Evolutionary conservation across 2,113 vertebrate genomes (phyloP).

Genomic region (Burhinus bistriatus): DNA sequence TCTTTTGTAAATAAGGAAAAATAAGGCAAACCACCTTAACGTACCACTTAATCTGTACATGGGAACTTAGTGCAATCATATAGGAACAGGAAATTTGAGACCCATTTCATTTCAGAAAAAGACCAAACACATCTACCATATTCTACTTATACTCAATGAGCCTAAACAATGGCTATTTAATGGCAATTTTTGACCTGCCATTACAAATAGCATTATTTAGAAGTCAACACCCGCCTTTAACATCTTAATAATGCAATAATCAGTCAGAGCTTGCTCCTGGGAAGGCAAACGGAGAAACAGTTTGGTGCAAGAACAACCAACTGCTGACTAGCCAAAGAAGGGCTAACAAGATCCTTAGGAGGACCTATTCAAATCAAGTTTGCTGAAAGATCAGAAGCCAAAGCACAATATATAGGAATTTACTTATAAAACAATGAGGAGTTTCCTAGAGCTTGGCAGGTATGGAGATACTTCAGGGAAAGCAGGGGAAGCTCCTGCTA

Average conservation of each 20-base stretch:
- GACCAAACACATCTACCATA: not conserved
- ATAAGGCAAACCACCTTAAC: not conserved
- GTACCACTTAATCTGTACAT: not conserved
- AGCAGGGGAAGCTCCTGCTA: not conserved
- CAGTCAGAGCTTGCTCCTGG: not conserved
- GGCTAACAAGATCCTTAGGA: not conserved
- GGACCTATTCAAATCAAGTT: not conserved
- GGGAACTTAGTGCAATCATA: not conserved
- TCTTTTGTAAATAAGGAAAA: not conserved
- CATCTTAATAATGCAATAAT: not conserved
- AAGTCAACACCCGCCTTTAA: not conserved
- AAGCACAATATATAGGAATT: not conserved
- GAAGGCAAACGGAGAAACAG: not conserved
- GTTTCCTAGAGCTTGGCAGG: not conserved
- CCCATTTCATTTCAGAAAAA: not conserved
- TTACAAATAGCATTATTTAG: not conserved
- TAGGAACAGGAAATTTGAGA: not conserved
- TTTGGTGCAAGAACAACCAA: not conserved
- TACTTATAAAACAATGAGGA: not conserved
- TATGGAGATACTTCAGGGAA: not conserved
- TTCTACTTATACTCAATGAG: not conserved
- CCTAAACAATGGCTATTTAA: not conserved
- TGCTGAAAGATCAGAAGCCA: not conserved
- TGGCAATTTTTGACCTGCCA: not conserved
- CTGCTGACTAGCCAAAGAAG: not conserved